Evolutionary conservation across 2,888 invertebrate species (phyloP).

Genomic region (Phymatocera aterrima): DNA sequence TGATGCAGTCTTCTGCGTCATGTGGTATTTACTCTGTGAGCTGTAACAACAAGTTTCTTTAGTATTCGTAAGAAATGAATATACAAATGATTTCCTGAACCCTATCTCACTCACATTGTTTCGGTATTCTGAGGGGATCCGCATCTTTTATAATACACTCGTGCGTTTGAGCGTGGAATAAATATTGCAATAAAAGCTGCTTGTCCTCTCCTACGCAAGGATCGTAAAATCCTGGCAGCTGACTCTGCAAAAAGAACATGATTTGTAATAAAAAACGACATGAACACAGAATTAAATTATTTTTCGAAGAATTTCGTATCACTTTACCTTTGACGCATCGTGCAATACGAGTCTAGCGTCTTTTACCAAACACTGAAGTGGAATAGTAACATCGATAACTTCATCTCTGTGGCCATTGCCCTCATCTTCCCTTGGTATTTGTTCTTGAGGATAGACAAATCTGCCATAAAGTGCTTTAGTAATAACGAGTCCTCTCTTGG

Average conservation of each 20-base stretch:
- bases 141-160: constrained; percentile 87
- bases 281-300: not conserved
- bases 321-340: constrained; percentile 90
- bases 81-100: not conserved
- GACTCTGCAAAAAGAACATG: constrained; percentile 82
- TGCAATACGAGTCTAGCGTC: constrained; percentile 92
- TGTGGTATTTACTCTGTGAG: constrained; percentile 74
- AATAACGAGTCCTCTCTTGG: constrained; percentile 90
- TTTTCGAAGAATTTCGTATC: not conserved
- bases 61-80: not conserved
- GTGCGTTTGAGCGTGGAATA: constrained; percentile 87
- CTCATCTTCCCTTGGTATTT: constrained; percentile 59
- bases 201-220: constrained; percentile 96
- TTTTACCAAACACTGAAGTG: constrained; percentile 94
- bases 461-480: constrained; percentile 89
- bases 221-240: constrained; percentile 97
- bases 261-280: constrained; percentile 24
- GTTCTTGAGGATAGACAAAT: constrained; percentile 73
- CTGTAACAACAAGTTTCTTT: constrained; percentile 62
- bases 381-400: constrained; percentile 94
- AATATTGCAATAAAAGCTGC: constrained; percentile 89
- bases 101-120: constrained; percentile 78
- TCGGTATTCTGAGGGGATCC: constrained; percentile 88
- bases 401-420: constrained; percentile 73
- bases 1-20: constrained; percentile 64